phyloP scores from a whole-genome alignment of 2,888 invertebrate species.

The Stenichneumon culpator region DNA sequence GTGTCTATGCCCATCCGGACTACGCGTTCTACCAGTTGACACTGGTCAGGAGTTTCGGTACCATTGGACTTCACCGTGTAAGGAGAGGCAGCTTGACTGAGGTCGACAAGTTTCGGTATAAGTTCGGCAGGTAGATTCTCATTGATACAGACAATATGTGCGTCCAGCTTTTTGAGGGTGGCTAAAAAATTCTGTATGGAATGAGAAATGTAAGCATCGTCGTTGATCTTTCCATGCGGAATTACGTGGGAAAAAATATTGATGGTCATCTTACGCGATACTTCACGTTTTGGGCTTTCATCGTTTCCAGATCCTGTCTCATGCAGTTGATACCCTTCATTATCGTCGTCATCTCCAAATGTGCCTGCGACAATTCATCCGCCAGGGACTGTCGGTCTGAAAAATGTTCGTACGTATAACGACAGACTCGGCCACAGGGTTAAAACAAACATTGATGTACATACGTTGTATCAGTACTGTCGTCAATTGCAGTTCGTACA shows the following conservation, averaged over 20 bases:
- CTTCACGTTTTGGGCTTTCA: conserved; percentile 70
- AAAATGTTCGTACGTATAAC: neutral
- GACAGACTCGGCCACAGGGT: neutral
- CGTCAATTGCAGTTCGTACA: conserved; percentile 71
- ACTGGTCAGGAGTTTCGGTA: neutral
- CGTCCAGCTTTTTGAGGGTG: conserved; percentile 67
- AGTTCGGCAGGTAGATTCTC: conserved; percentile 74
- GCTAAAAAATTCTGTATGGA: conserved; percentile 62
- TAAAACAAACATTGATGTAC: conserved; percentile 23
- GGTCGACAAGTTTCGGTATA: conserved; percentile 63
- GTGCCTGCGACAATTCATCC: conserved; percentile 69
- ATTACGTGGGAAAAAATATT: neutral
- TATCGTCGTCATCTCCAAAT: conserved; percentile 60
- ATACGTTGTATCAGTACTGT: conserved; percentile 74
- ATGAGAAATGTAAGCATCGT: neutral
- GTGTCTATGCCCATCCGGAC: neutral
- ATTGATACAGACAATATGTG: conserved; percentile 73
- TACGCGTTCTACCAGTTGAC: neutral
- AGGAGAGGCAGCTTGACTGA: conserved; percentile 35
- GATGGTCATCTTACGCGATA: conserved; percentile 68
- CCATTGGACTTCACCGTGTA: neutral
- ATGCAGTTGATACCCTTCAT: conserved; percentile 60
- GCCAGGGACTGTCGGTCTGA: conserved; percentile 72
- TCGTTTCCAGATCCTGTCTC: conserved; percentile 67
- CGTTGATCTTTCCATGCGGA: neutral